phyloP scores from a whole-genome alignment of 2,113 vertebrate genomes.

The Fulmarus glacialis region DNA sequence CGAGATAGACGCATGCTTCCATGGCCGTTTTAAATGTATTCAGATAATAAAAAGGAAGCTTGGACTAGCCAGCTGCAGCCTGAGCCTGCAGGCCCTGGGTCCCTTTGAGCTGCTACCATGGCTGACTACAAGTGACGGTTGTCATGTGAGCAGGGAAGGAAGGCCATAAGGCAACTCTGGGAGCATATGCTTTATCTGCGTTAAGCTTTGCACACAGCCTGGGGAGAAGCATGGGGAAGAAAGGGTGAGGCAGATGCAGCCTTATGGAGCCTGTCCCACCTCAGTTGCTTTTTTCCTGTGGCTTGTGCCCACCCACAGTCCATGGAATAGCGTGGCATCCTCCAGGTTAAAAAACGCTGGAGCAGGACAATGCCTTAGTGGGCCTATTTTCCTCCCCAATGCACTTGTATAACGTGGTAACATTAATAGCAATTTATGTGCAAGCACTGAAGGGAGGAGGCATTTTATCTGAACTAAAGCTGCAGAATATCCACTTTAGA shows the following conservation, averaged over 20 bases:
- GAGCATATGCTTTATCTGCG: slow-evolving; percentile 52
- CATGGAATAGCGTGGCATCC: not conserved
- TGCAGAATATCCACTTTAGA: not conserved
- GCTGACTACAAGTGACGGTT: slow-evolving; percentile 62
- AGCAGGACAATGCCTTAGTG: slow-evolving; percentile 42
- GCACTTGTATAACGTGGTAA: slow-evolving; percentile 47
- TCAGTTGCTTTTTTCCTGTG: slow-evolving; percentile 7
- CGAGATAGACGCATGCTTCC: not conserved
- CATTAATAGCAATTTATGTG: slow-evolving; percentile 61
- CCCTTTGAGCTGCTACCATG: slow-evolving; percentile 59
- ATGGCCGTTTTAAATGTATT: not conserved
- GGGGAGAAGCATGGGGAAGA: slow-evolving; percentile 14
- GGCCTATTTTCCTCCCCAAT: slow-evolving; percentile 42
- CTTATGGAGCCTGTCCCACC: slow-evolving; percentile 16
- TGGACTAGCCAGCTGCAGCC: slow-evolving; percentile 49
- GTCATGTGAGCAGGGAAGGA: slow-evolving; percentile 54
- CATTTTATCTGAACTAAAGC: slow-evolving; percentile 10
- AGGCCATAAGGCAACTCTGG: slow-evolving; percentile 58
- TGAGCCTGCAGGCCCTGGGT: slow-evolving; percentile 59
- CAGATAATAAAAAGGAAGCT: not conserved
- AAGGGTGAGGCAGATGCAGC: slow-evolving; percentile 40
- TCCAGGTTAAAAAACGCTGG: slow-evolving; percentile 47
- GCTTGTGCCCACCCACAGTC: slow-evolving; percentile 5
- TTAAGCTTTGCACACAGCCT: slow-evolving; percentile 39
- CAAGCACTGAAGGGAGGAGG: slow-evolving; percentile 17